phyloP scores from a whole-genome alignment of 2,888 invertebrate species.

The Camptogramma bilineatum region DNA sequence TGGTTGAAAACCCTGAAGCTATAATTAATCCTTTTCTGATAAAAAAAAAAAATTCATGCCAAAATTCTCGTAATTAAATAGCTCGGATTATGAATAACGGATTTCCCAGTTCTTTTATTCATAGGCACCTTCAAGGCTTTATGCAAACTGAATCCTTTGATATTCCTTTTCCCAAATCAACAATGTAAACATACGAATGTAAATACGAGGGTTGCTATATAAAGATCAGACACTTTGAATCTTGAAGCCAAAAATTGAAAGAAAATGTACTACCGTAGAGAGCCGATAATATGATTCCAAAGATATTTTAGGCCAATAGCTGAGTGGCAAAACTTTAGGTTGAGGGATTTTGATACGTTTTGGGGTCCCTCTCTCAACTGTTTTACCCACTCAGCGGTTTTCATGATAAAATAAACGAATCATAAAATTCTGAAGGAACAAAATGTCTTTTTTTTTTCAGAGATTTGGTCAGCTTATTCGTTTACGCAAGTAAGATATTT shows the following conservation, averaged over 20 bases:
- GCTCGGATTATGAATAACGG: conserved; percentile 39
- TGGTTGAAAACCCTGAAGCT: too few species aligned
- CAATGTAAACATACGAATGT: conserved; percentile 29
- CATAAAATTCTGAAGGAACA: too few species aligned
- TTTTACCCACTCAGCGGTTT: too few species aligned
- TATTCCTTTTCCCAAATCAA: conserved; percentile 34
- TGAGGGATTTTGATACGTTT: not conserved
- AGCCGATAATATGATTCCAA: not conserved
- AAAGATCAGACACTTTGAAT: conserved; percentile 17
- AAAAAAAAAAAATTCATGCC: too few species aligned
- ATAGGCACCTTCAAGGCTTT: conserved; percentile 35
- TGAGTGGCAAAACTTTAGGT: not conserved
- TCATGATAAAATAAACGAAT: too few species aligned
- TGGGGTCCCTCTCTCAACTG: too few species aligned
- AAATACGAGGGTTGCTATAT: conserved; percentile 17
- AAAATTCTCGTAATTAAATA: conserved; percentile 14
- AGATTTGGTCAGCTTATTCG: too few species aligned
- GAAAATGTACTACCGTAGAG: not conserved
- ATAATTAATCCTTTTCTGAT: too few species aligned
- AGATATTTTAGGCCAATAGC: not conserved
- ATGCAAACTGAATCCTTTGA: conserved; percentile 28
- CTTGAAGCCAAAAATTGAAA: not conserved
- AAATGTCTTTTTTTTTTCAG: too few species aligned
- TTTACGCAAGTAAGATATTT: too few species aligned
- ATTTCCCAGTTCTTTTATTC: conserved; percentile 43